Base-by-base conservation (phyloP, 1,140 invertebrate genomes). In the Drosophila insularis region DNA sequence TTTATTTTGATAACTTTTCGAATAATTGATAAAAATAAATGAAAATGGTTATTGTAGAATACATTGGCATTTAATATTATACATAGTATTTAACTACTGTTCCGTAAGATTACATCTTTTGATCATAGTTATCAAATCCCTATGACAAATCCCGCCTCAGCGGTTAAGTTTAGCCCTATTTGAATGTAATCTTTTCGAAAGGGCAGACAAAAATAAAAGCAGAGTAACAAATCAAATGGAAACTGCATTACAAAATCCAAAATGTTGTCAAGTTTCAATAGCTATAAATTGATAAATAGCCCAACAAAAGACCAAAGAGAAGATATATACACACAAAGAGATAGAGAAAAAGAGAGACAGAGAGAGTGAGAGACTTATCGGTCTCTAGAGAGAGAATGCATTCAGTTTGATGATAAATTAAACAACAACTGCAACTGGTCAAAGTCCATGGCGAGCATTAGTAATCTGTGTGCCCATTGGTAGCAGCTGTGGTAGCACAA, bases 381-480 rank as follows among this genome's bases (percentile, higher is more conserved):
- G 35, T 37, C 35, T 37, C 35, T 37, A 37, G 43, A 50, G 43
- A 50, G 56, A 7, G 23, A 43, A 37, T 58, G 73, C 66, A 76
- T 64, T 76, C 21, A 21, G 60, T 17, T 40, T 23, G 2, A 43
- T 19, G 66, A 76, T 76, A 76, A 76, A 70, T 35, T 39, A 65
- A 27, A 65, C 35, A 54, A 40, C 74, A 56, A 63, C 53, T 60
- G 13, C 31, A 54, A 50, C 63, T 56, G 71, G 19, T 2, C 71
- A 81, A 87, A 86, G 81, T 86, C 71, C 81, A 86, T 68, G 43
- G 21, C 79, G 63, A 68, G 75, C 56, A 87, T 87, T 84, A 81
- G 68, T 82, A 87, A 86, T 69, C 21, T 53, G 40, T 5, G 46
- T 67, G 32, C 19, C 46, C 13, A 19, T 80, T 74, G 64, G 27